Conservation (phyloP, 2,113 vertebrate genomes). For the Microcebus jonahi region DNA sequence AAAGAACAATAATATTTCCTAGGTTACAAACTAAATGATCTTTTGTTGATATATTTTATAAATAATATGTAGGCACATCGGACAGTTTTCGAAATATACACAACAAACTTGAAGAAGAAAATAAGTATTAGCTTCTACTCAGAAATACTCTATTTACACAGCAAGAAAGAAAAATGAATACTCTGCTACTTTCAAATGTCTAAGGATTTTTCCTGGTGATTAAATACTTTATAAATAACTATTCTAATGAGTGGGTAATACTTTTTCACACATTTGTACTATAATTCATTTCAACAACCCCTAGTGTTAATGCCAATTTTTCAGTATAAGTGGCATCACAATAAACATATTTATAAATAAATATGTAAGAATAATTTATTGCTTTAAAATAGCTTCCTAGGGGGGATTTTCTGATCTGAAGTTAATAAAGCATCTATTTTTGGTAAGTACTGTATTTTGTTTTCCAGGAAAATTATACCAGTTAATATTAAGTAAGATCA, state of each 20-base stretch:
- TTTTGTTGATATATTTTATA: not conserved
- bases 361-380: not conserved
- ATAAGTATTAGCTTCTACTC: not conserved
- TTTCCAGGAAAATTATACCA: not conserved
- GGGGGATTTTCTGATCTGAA: not conserved
- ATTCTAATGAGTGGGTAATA: not conserved
- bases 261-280: not conserved
- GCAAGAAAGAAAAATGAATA: not conserved
- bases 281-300: not conserved
- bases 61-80: not conserved
- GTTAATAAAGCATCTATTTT: not conserved
- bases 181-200: not conserved
- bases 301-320: not conserved
- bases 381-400: not conserved
- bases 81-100: not conserved
- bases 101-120: not conserved
- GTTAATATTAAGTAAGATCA: not conserved
- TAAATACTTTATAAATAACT: slow-evolving; percentile 3
- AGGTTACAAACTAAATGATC: not conserved
- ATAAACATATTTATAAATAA: not conserved
- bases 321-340: not conserved
- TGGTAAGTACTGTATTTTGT: not conserved
- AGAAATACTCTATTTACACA: not conserved
- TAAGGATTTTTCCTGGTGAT: not conserved
- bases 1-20: not conserved